phyloP scores from a whole-genome alignment of 1,140 invertebrate species.

The Drosophila kikkawai region DNA sequence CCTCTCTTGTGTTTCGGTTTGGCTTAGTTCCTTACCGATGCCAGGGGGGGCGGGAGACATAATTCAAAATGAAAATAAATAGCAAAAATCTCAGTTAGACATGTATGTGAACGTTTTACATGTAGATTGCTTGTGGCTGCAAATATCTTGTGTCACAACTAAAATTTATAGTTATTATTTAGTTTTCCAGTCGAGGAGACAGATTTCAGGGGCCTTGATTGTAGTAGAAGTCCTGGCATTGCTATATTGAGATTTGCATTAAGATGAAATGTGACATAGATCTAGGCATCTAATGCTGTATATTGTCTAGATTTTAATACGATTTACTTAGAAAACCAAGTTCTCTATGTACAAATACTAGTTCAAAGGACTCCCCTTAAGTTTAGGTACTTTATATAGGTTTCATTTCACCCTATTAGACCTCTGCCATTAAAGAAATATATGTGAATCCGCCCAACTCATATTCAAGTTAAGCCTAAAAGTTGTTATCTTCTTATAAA shows the following conservation, averaged over 20 bases:
- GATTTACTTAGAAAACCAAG: background rate
- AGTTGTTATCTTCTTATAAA: conserved; percentile 54
- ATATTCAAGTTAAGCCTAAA: conserved; percentile 19
- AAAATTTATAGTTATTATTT: conserved; percentile 62
- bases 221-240: background rate
- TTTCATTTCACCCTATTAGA: background rate
- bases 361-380: background rate
- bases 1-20: conserved; percentile 32
- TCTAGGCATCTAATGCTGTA: conserved; percentile 1
- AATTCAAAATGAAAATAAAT: conserved; percentile 76
- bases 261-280: conserved; percentile 23
- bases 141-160: conserved; percentile 55
- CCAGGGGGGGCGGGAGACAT: conserved; percentile 41
- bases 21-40: conserved; percentile 19
- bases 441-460: conserved; percentile 30
- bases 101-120: conserved; percentile 55
- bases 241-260: conserved; percentile 35
- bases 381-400: too few relatives aligned
- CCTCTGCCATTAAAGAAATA: background rate
- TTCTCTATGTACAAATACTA: background rate
- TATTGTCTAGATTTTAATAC: background rate
- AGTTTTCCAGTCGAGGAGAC: conserved; percentile 5
- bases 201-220: conserved; percentile 10
- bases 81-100: conserved; percentile 49
- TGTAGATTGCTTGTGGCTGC: conserved; percentile 66